Conservation (phyloP, 2,113 vertebrate species). For the Orthonyx spaldingii region DNA sequence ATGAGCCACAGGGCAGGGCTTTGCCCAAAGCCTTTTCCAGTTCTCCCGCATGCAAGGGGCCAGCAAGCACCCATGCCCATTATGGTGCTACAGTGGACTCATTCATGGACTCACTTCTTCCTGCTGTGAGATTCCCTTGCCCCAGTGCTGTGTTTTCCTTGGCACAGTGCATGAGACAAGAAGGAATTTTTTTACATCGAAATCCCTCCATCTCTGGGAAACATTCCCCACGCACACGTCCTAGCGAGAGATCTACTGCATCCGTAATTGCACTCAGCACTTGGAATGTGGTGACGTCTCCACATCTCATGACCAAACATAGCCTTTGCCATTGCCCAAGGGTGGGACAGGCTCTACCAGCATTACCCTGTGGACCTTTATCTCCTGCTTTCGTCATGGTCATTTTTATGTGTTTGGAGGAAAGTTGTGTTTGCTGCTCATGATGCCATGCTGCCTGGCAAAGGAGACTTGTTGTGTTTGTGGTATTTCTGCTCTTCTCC, state of each 20-base stretch:
- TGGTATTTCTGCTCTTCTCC: not conserved
- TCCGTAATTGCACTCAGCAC: not conserved
- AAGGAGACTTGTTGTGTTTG: not conserved
- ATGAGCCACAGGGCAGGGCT: not conserved
- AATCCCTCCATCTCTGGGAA: not conserved
- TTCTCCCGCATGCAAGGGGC: not conserved
- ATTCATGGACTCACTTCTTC: not conserved
- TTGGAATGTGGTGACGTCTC: not conserved
- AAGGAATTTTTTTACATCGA: not conserved
- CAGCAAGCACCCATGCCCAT: not conserved
- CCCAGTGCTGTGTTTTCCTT: slow-evolving; percentile 2
- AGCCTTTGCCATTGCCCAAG: not conserved
- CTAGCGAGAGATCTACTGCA: not conserved
- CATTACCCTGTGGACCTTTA: not conserved
- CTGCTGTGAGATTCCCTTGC: not conserved
- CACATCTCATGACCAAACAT: slow-evolving; percentile 9
- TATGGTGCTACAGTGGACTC: not conserved
- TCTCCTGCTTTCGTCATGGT: not conserved
- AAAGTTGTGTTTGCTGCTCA: not conserved
- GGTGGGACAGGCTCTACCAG: not conserved
- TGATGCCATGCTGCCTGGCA: not conserved
- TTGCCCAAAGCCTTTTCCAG: not conserved
- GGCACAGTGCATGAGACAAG: not conserved
- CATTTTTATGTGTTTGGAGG: not conserved
- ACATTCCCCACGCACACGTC: not conserved